Evolutionary conservation across 2,113 vertebrate species (phyloP), one percentile per base, ranked within the genome.

Genomic region (Equus quagga): DNA sequence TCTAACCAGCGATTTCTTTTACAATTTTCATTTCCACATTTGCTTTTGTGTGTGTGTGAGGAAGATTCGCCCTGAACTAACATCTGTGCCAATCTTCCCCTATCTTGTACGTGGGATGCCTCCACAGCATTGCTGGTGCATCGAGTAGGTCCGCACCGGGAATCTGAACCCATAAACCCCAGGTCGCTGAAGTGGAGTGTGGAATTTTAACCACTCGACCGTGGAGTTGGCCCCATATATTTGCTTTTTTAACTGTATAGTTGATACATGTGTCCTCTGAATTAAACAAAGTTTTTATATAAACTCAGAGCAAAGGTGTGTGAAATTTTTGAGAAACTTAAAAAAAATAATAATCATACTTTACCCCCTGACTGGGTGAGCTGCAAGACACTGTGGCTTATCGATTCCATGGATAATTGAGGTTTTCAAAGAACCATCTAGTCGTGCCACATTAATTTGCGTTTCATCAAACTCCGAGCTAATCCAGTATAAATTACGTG

Each of bases 401-500:
- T 99, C 99, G 2, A 99, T 99, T 97, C 99, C 99, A 12, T 99
- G 99, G 98, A 99, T 99, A 98, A 99, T 99, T 93, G 99, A 99
- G 70, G 99, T 99, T 99, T 99, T 99, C 98, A 99, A 99, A 98
- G 99, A 99, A 31, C 99, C 99, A 78, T 99, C 99, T 97, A 99
- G 99, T 96, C 99, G 99, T 88, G 99, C 99, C 97, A 99, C 99
- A 65, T 99, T 99, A 99, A 99, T 99, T 98, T 99, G 99, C 2
- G 99, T 99, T 99, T 99, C 99, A 97, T 99, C 99, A 97, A 99
- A 99, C 98, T 99, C 99, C 6, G 99, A 99, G 97, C 99, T 99
- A 98, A 99, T 99, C 99, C 99, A 99, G 98, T 99, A 99, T 97
- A 99, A 99, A 98, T 99, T 99, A 96, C 99, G 99, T 28, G 99